A percentile compares a stretch with the other conserved stretches of the same genome.
These are phyloP conservation scores for Zosterops hypoxanthus DNA, from an alignment of 2,113 vertebrate species.

Conservation along the genomic window DNA sequence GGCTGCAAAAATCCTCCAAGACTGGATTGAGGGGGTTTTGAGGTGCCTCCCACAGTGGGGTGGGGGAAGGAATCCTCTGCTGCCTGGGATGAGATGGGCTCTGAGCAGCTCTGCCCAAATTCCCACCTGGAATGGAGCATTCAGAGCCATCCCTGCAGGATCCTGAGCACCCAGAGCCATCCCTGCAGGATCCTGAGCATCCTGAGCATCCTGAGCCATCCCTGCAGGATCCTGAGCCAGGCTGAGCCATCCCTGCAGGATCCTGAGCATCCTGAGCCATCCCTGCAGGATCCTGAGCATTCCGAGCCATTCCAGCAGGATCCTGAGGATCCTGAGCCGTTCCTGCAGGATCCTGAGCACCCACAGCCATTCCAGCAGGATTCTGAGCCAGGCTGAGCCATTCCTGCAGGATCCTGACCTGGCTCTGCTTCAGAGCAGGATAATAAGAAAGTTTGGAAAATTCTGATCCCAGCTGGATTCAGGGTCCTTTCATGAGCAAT, in stretches of 20 bases:
- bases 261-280: neutral
- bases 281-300: too few species aligned
- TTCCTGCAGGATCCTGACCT: neutral
- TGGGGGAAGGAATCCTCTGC: neutral
- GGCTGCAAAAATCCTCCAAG: neutral
- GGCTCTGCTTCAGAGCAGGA: neutral
- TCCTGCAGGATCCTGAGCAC: neutral
- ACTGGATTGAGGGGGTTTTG: neutral
- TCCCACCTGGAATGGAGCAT: neutral
- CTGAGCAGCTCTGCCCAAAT: neutral
- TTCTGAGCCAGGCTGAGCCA: neutral
- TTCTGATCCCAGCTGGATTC: neutral
- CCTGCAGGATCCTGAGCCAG: too few species aligned
- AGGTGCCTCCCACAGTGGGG: neutral
- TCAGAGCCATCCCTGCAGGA: neutral
- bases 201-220: too few species aligned
- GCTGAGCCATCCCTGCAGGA: neutral
- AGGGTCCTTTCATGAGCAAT: neutral
- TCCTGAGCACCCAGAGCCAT: neutral
- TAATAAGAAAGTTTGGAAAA: neutral
- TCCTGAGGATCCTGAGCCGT: neutral
- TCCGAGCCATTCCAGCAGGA: neutral
- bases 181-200: neutral
- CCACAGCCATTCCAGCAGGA: neutral
- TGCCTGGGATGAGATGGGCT: too few species aligned